Evolutionary conservation across 1,140 invertebrate genomes (phyloP), one percentile per base, ranked within the genome.

Genomic region (Branchinecta lynchi): DNA sequence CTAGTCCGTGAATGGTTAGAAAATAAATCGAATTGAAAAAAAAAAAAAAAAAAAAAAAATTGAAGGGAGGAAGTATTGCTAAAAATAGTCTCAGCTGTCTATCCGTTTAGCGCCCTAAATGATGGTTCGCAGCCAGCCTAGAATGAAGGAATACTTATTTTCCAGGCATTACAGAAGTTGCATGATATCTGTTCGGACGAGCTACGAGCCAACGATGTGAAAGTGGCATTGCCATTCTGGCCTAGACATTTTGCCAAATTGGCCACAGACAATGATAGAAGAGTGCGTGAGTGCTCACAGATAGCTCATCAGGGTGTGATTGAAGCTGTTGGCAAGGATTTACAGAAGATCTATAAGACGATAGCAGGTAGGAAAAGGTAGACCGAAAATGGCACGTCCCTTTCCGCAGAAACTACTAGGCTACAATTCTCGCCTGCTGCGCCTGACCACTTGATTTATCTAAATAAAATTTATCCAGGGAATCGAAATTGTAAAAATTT

Each of bases 141-240:
- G n/a, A 9, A 9, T 60, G 17, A 60, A 60, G 51, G 51, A 60
- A 60, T 72, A 32, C 32, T 32, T 32, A 32, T 32, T 73, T 78
- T 77, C 43, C 73, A 89, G 86, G 89, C 89, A 7, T 76, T 92
- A 20, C 86, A 90, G 79, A 89, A 93, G 78, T 88, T 92, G 76
- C 78, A 81, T 46, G 80, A 82, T 7, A 74, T 89, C 6, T 86
- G 89, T 72, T 66, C 75, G 70, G 80, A 81, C 73, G 81, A 83
- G 71, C 81, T 83, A 45, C 81, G 86, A 72, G 74, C 82, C 15
- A 82, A 86, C 21, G 75, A 77, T 15, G 76, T 90, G 0, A 86
- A 86, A 76, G 78, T 80, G 66, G 81, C 89, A 10, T 78, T 93
- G 43, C 84, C 86, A 7, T 85, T 86, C 75, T 94, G 90, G 89